Conservation (phyloP, 64 coral and sea anemone species). For the Montipora efflorescens region DNA sequence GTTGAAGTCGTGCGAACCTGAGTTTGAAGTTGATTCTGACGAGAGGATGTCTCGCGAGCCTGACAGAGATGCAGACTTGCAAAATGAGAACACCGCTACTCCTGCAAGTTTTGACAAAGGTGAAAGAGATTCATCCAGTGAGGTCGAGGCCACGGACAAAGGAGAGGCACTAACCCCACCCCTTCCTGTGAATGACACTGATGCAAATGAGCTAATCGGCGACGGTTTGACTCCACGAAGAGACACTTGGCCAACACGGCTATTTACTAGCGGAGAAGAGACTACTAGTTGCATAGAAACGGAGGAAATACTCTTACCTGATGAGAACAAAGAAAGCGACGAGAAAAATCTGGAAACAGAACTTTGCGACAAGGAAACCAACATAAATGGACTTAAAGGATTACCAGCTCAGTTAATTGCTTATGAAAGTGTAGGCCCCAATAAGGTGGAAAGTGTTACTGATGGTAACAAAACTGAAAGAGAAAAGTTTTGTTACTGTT, state of each 20-base stretch:
- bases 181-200: neutral
- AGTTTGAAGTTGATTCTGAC: neutral
- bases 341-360: neutral
- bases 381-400: slow-evolving; percentile 1
- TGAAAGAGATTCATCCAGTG: neutral
- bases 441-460: neutral
- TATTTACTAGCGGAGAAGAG: neutral
- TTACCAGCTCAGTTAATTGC: neutral
- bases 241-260: neutral
- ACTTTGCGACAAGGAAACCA: neutral
- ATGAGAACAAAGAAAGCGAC: neutral
- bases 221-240: neutral
- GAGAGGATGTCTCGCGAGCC: neutral
- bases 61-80: neutral
- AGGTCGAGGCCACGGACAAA: neutral
- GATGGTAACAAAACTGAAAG: neutral
- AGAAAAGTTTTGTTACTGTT: slow-evolving; percentile 47
- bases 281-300: neutral
- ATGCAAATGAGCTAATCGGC: neutral
- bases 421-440: neutral
- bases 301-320: neutral
- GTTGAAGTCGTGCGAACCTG: neutral
- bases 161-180: neutral
- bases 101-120: neutral
- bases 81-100: neutral